Base-by-base conservation (phyloP, 2,113 vertebrate genomes). In the Scopus umbretta region DNA sequence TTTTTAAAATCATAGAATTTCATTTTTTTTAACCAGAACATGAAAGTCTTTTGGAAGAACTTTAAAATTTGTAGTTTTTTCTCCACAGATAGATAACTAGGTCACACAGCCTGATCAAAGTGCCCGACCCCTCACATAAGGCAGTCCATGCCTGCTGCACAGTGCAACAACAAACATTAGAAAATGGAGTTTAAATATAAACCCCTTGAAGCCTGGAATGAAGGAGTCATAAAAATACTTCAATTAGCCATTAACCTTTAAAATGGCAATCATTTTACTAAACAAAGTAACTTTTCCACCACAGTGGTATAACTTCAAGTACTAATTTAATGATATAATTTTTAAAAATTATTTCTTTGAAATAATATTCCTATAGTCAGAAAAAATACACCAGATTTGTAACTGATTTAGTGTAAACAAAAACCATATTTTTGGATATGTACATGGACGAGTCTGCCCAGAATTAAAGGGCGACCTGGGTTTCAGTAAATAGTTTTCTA, bases 311-410 rank as follows among this genome's bases (percentile, higher is more conserved):
- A 97, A 97, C 97, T 98, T 98, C 98, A 98, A 98, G 98, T 98
- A 98, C 98, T 97, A 98, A 97, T 97, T 98, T 97, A 97, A 98
- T 93, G 96, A 97, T 96, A 98, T 95, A 90, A 92, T 96, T 97
- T 96, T 96, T 65, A 47, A 96, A 96, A 97, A 97, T 95, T 98
- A 98, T 97, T 98, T 98, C 97, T 98, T 98, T 98, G 97, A 98
- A 98, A 98, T 98, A 98, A 98, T 97, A 97, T 98, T 98, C 97
- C 98, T 98, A 97, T 98, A 97, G 97, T 96, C 97, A 98, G 97
- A 98, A 98, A 98, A 98, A 97, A 96, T 96, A 98, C 97, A 98
- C 98, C 97, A 97, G 97, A 98, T 98, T 98, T 96, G 82, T 75
- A 96, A 97, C 95, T 96, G 98, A 96, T 97, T 97, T 97, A 79